Evolutionary conservation across 2,888 invertebrate species (phyloP).

Genomic region (Spatulosminthurus flaviceps): DNA sequence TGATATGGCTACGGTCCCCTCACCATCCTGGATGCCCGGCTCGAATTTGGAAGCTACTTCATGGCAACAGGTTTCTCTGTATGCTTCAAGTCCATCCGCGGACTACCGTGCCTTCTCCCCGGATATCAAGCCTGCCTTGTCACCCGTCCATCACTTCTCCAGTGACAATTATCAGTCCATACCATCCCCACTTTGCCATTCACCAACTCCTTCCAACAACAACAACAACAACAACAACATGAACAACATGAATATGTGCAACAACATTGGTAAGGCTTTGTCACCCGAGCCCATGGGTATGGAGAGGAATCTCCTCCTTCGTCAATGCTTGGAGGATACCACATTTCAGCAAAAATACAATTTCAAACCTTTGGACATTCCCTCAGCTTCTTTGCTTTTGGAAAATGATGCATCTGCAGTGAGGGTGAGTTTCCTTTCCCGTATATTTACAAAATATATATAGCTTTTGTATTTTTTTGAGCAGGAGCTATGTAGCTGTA

Average conservation of each 20-base stretch:
- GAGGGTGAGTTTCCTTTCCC: constrained; percentile 20
- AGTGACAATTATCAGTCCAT: background rate
- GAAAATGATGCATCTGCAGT: constrained; percentile 44
- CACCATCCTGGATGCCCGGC: constrained; percentile 60
- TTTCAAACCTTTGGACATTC: constrained; percentile 78
- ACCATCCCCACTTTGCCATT: background rate
- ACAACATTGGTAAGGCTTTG: constrained; percentile 14
- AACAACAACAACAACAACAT: constrained; percentile 40
- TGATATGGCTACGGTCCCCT: constrained; percentile 62
- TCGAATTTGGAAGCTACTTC: constrained; percentile 53
- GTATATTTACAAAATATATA: too few species aligned
- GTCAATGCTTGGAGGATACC: constrained; percentile 84
- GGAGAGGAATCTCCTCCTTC: constrained; percentile 71
- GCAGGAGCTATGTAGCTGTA: too few species aligned
- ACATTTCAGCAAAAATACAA: constrained; percentile 86
- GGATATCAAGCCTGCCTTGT: constrained; percentile 46
- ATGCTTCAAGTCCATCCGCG: constrained; percentile 56
- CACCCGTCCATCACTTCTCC: constrained; percentile 38
- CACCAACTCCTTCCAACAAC: constrained; percentile 21
- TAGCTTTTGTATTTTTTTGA: too few species aligned
- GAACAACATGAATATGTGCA: constrained; percentile 35
- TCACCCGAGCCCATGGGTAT: background rate
- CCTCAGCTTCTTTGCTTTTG: constrained; percentile 52
- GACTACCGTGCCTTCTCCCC: constrained; percentile 57
- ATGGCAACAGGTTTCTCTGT: constrained; percentile 62